Evolutionary conservation across 2,113 vertebrate genomes (phyloP), one percentile per base, ranked within the genome.

Genomic region (Sinocyclocheilus rhinocerous): DNA sequence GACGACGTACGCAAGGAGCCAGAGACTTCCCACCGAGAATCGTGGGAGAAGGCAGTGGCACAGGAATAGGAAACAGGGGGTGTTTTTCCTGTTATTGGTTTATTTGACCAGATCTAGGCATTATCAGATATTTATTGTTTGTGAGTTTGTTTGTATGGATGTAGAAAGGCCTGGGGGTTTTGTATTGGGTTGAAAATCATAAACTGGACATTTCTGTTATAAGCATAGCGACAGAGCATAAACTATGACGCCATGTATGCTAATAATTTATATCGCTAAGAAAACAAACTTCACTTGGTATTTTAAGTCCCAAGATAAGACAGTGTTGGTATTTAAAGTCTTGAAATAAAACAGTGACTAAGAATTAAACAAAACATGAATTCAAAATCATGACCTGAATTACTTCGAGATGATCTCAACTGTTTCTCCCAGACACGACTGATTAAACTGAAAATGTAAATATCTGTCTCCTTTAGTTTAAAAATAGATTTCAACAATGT

Each of bases 1-100:
- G 69, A 84, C 72, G 78, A 57, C 57, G 55, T 67, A 76, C 77
- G 80, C 76, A 87, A 73, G 84, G 77, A 79, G 88, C 76, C 81
- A 86, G 88, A 67, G n/a, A 85, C 85, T 87, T 89, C 88, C 89
- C 88, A 88, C 76, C 55, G 48, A 42, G 84, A 89, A 87, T 76
- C 84, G 88, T 88, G 90, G 87, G 85, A 88, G 87, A 88, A 86
- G 48, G 57, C 83, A 16, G 72, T 10, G 29, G n/a, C 75, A 77
- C 83, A 88, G 84, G 86, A 88, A 86, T 48, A 82, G 73, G 81
- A 83, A 88, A 87, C 65, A 69, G 39, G 48, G 67, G 75, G 20
- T n/a, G 83, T 79, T 67, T 72, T 84, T 88, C 85, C 84, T 87
- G 80, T 83, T 24, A 42, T 86, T 86, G 42, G 67, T 82, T 89